These are phyloP conservation scores for Chlorodrepanis virens DNA, from an alignment of 2,113 vertebrate species.

Conservation along the genomic window DNA sequence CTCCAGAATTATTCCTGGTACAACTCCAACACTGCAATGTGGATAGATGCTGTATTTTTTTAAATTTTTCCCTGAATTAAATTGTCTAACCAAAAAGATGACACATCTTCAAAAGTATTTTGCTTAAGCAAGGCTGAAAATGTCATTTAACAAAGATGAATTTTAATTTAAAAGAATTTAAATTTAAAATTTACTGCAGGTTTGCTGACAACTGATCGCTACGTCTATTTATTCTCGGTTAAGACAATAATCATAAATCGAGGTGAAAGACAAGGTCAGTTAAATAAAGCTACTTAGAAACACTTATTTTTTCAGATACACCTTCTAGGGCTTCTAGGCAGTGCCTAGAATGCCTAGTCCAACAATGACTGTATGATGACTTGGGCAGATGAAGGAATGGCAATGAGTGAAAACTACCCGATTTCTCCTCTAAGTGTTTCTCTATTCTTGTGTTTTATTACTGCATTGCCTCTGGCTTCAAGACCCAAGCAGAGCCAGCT, in stretches of 20 bases:
- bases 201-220: not conserved
- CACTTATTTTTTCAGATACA: not conserved
- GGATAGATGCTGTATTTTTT: not conserved
- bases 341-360: not conserved
- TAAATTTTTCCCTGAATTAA: not conserved
- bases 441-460: not conserved
- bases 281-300: not conserved
- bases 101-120: not conserved
- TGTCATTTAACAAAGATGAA: not conserved
- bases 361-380: not conserved
- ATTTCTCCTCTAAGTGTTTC: not conserved
- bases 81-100: not conserved
- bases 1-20: not conserved
- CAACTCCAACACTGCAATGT: not conserved
- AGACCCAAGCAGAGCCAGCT: not conserved
- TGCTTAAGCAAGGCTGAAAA: not conserved
- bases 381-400: not conserved
- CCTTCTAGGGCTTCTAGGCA: not conserved
- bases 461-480: not conserved
- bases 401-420: not conserved
- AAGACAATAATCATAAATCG: not conserved
- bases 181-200: not conserved
- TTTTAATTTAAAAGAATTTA: not conserved
- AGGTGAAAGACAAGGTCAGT: not conserved
- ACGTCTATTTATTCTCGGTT: accelerated